A percentile compares a stretch with the other conserved stretches of the same genome.
These are phyloP conservation scores for Galaxias olidus DNA, from an alignment of 2,797 vertebrate species.

Conservation along the genomic window DNA sequence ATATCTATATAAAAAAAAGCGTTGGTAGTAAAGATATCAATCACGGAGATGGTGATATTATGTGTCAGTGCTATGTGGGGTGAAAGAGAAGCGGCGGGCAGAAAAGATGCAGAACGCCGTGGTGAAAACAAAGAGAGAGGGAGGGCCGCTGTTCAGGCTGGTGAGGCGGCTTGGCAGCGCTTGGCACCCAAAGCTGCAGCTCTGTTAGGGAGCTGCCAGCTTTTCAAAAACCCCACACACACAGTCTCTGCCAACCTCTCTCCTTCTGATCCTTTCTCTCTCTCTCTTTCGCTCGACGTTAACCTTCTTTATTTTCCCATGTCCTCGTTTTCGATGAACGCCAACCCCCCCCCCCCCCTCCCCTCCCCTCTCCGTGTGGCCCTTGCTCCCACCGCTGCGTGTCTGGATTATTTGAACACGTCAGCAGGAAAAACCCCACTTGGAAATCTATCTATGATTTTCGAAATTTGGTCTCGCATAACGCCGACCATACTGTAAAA, in stretches of 20 bases:
- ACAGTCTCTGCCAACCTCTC: conserved; percentile 69
- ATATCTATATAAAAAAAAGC: too few relatives aligned
- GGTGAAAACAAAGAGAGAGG: conserved; percentile 74
- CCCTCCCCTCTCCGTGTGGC: conserved; percentile 36
- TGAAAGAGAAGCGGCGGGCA: conserved; percentile 69
- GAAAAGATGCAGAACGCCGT: conserved; percentile 74
- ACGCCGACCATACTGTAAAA: conserved; percentile 13
- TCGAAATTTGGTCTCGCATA: conserved; percentile 15
- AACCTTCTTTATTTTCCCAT: conserved; percentile 48
- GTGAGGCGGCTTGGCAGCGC: conserved; percentile 76
- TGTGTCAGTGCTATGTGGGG: conserved; percentile 54
- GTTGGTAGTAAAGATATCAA: conserved; percentile 32
- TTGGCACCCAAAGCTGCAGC: conserved; percentile 72
- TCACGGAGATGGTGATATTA: conserved; percentile 43
- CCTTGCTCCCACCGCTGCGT: conserved; percentile 39
- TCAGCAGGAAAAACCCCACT: conserved; percentile 13
- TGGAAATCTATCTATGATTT: conserved; percentile 2
- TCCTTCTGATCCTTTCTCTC: conserved; percentile 43
- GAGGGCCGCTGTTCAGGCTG: conserved; percentile 72
- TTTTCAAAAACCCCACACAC: conserved; percentile 79
- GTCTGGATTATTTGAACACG: conserved; percentile 23
- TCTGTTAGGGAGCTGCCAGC: conserved; percentile 76
- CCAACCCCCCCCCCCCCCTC: conserved; percentile 48
- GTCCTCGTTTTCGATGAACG: conserved; percentile 57
- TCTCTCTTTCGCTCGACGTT: conserved; percentile 40